These are phyloP conservation scores for Loxodonta africana DNA, from an alignment of 2,113 vertebrate genomes.

Conservation along the genomic window DNA sequence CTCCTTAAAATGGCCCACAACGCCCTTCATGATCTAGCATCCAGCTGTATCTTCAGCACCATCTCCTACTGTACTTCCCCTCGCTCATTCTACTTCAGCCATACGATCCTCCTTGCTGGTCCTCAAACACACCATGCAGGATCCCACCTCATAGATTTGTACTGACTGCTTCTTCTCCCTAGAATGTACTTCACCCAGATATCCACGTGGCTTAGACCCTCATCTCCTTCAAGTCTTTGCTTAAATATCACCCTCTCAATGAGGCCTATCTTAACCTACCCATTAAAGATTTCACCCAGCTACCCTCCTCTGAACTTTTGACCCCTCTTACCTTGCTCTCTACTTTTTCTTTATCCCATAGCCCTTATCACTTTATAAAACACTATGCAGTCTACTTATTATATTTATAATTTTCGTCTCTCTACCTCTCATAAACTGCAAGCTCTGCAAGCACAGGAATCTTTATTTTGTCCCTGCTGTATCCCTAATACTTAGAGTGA, in stretches of 20 bases:
- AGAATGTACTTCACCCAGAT: not conserved
- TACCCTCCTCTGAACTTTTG: not conserved
- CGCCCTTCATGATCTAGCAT: not conserved
- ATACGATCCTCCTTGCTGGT: not conserved
- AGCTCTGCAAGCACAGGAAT: not conserved
- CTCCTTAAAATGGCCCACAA: not conserved
- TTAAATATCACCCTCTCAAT: too few species aligned
- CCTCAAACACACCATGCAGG: not conserved
- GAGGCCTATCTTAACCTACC: not conserved
- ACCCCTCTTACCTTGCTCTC: not conserved
- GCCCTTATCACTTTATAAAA: not conserved
- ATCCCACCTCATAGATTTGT: not conserved
- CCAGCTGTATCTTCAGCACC: not conserved
- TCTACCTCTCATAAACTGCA: constrained; percentile 2
- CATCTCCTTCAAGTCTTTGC: too few species aligned
- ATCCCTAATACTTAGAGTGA: not conserved
- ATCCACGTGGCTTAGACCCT: not conserved
- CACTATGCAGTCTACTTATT: not conserved
- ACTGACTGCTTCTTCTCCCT: not conserved
- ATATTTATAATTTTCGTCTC: not conserved
- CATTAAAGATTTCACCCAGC: not conserved
- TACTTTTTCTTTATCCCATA: not conserved
- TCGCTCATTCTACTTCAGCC: not conserved
- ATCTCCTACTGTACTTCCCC: not conserved
- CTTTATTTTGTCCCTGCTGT: constrained; percentile 16